Conservation (phyloP, 2,113 vertebrate species). For the Neomonachus schauinslandi region DNA sequence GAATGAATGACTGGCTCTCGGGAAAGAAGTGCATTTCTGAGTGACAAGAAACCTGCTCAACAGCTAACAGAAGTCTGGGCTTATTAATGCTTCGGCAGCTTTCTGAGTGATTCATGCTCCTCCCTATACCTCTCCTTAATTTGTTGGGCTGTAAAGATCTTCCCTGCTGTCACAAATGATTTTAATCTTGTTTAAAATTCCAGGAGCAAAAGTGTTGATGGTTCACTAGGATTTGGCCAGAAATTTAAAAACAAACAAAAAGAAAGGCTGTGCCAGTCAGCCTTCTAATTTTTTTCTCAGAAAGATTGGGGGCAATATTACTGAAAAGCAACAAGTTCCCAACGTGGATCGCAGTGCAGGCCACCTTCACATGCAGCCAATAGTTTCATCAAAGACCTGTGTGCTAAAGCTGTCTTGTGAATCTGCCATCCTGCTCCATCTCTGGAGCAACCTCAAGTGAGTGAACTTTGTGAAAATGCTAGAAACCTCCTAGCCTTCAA, state of each 20-base stretch:
- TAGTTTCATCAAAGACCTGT: fast-evolving
- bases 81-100: background rate
- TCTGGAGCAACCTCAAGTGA: background rate
- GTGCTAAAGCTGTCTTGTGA: background rate
- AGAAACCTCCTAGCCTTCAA: background rate
- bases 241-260: constrained; percentile 11
- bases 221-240: background rate
- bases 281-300: background rate
- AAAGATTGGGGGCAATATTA: background rate
- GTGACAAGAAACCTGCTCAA: constrained; percentile 3
- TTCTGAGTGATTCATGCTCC: background rate
- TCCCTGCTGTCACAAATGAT: background rate
- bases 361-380: background rate
- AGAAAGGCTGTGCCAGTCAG: background rate
- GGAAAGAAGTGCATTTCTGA: constrained; percentile 9
- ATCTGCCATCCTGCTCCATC: background rate
- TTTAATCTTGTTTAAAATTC: constrained; percentile 9
- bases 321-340: background rate
- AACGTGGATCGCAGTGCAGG: background rate
- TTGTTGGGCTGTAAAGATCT: background rate
- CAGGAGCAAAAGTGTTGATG: constrained; percentile 34
- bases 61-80: background rate
- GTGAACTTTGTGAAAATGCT: background rate
- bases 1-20: background rate
- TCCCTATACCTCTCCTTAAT: background rate